phyloP scores from a whole-genome alignment of 2,797 vertebrate species.

The Champsocephalus esox region DNA sequence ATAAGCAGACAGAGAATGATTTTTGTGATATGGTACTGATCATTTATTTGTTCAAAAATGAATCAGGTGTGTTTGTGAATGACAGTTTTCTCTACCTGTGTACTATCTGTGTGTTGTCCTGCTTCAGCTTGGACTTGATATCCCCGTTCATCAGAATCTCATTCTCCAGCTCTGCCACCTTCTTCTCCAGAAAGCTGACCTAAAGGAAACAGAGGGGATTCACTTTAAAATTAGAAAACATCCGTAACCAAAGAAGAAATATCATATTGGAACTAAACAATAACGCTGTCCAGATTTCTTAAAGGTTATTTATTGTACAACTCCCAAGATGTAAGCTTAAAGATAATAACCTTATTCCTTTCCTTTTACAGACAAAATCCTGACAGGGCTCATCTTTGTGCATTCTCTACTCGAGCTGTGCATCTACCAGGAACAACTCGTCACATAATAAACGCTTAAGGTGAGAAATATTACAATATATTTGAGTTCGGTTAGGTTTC shows the following conservation, averaged over 20 bases:
- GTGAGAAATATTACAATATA: slow-evolving; percentile 2
- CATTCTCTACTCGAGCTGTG: slow-evolving; percentile 8
- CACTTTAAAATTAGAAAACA: neutral
- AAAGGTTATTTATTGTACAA: neutral
- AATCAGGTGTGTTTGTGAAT: neutral
- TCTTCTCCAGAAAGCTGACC: slow-evolving; percentile 93
- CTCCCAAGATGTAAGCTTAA: neutral
- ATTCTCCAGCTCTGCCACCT: slow-evolving; percentile 94
- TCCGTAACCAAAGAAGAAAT: slow-evolving; percentile 8
- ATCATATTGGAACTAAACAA: neutral
- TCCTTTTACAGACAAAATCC: slow-evolving; percentile 8
- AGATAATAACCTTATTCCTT: neutral
- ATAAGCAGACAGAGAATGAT: slow-evolving; percentile 2
- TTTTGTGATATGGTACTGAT: neutral
- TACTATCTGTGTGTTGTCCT: slow-evolving; percentile 95
- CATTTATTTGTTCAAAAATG: neutral
- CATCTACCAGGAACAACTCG: slow-evolving; percentile 7
- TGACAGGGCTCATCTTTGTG: slow-evolving; percentile 14
- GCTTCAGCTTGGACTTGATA: slow-evolving; percentile 94
- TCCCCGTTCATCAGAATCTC: slow-evolving; percentile 92
- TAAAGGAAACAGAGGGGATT: slow-evolving; percentile 59
- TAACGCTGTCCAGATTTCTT: neutral
- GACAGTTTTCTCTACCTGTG: slow-evolving; percentile 87
- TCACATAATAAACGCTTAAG: neutral
- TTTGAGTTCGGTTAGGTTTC: neutral